Evolutionary conservation across 2,888 invertebrate genomes (phyloP), one percentile per base, ranked within the genome.

Genomic region (Sinodicranocentrus sp.): DNA sequence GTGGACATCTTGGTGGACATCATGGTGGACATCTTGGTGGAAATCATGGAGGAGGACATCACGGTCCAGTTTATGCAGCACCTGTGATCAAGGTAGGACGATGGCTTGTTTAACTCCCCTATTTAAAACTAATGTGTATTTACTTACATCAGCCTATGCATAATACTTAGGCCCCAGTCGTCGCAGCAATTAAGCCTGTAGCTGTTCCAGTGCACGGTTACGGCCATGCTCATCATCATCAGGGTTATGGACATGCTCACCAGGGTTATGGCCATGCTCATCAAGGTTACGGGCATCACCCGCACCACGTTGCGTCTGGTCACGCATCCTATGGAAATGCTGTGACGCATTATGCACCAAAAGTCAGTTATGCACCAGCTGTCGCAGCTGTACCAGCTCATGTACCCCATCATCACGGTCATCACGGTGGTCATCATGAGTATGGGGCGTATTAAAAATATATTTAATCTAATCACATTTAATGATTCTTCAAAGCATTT

Each of bases 31-130:
- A 57, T 13, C 19, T 19, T 19, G 52, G 52, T 15, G 68, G 68
- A 17, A 13, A n/a, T 28, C 52, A 28, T 6, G 44, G 48, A 25
- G 71, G 71, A n/a, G 21, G 10, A 25, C 28, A 52, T 21, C 75
- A 76, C 19, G 48, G 10, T 48, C 33, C 33, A 6, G 33, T 33
- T 57, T 59, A 73, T 44, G 79, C 80, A 28, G 71, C 76, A 26
- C 85, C 82, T 8, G 75, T 85, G 6, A 78, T 85, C 13, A 85
- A 85, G 43, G 85, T 73, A 68, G 28, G 28, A 33, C 6, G n/a
- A 52, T 17, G n/a, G 52, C 3, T 3, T 52, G 23, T 57, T 10
- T 57, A n/a, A 57, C n/a, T 52, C 3, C 3, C 19, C 3, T 52
- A 8, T 3, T 8, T 48, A 19, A 13, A 2, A 52, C 3, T 33